Conservation (phyloP, 2,797 vertebrate genomes). For the Iguana delicatissima region DNA sequence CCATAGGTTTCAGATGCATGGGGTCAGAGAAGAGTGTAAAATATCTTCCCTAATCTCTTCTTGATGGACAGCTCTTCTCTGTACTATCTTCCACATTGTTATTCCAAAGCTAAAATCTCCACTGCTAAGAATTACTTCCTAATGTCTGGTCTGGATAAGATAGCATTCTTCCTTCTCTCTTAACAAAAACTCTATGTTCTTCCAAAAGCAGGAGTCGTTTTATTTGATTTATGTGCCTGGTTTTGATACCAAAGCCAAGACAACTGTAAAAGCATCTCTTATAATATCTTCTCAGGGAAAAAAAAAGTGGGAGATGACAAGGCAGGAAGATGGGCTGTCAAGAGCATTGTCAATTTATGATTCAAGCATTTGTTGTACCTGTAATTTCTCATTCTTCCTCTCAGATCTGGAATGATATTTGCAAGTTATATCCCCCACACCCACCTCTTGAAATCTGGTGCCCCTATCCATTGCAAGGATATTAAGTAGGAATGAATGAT, state of each 20-base stretch:
- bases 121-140: constrained; percentile 35
- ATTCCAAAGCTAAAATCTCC: background rate
- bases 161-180: background rate
- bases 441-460: constrained; percentile 1
- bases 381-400: constrained; percentile 30
- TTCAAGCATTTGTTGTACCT: background rate
- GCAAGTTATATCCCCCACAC: background rate
- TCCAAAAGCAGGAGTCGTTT: background rate
- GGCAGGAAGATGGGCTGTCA: constrained; percentile 22
- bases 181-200: constrained; percentile 5
- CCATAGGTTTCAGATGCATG: background rate
- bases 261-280: constrained; percentile 17
- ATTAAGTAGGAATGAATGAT: constrained; percentile 48
- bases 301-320: background rate
- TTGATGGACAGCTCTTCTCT: background rate
- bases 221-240: background rate
- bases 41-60: background rate
- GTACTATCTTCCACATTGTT: background rate
- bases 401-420: constrained; percentile 34
- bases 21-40: background rate
- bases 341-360: constrained; percentile 15
- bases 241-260: constrained; percentile 11
- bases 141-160: background rate
- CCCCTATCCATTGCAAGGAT: background rate
- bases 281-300: constrained; percentile 14